Percentiles rank a stretch among this genome's conserved stretches.
Evolutionary conservation across 1,140 invertebrate species (phyloP).

Genomic region (Paracyclopina nana): DNA sequence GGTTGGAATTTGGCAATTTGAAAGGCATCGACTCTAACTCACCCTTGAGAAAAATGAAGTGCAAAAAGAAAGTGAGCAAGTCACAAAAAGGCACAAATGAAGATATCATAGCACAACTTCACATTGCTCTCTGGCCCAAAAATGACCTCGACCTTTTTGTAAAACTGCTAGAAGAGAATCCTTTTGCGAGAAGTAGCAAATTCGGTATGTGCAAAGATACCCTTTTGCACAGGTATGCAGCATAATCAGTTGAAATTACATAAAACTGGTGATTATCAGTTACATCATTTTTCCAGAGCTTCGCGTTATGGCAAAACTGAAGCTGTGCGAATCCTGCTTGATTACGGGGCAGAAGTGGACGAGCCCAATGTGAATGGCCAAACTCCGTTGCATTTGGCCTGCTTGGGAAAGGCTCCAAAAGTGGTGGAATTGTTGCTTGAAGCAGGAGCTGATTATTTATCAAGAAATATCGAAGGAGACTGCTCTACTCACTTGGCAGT

Average conservation of each 20-base stretch:
- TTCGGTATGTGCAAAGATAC: background rate
- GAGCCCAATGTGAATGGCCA: background rate
- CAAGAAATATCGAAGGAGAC: background rate
- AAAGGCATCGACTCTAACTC: too few species aligned
- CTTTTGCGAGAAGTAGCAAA: background rate
- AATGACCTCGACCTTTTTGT: background rate
- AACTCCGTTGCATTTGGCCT: background rate
- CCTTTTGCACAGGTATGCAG: background rate
- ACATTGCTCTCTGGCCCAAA: background rate
- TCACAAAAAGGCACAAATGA: background rate
- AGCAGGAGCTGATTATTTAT: background rate
- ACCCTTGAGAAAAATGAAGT: background rate
- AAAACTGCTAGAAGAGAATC: background rate
- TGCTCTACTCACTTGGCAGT: background rate
- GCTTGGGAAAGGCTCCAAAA: background rate
- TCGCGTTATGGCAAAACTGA: background rate
- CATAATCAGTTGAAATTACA: too few species aligned
- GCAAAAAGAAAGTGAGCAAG: background rate
- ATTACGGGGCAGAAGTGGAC: background rate
- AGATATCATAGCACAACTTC: background rate
- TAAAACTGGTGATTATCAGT: background rate
- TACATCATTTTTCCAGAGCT: background rate
- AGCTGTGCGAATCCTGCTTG: background rate
- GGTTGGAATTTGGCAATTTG: too few species aligned
- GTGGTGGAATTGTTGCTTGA: background rate